phyloP scores from a whole-genome alignment of 2,888 invertebrate genomes.

The Acanthoscelides obtectus region DNA sequence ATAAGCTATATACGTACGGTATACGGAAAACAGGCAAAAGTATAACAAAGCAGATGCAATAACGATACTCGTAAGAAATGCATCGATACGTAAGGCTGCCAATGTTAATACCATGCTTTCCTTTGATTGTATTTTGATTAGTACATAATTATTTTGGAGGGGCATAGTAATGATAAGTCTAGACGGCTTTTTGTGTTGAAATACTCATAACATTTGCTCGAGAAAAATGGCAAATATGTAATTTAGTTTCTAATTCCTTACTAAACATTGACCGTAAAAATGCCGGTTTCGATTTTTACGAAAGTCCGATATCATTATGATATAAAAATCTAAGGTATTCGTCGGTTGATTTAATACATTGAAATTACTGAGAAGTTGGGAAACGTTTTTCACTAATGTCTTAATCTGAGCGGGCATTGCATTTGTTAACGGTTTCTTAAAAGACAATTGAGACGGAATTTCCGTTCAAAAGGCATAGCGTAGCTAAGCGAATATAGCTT shows the following conservation, averaged over 20 bases:
- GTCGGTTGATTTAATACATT: background rate
- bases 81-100: constrained; percentile 11
- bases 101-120: constrained; percentile 17
- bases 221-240: background rate
- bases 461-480: too few relatives aligned
- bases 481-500: too few relatives aligned
- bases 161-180: background rate
- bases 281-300: background rate
- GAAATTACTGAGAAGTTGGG: background rate
- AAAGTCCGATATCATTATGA: background rate
- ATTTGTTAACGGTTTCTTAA: background rate
- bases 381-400: background rate
- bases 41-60: constrained; percentile 4
- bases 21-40: background rate
- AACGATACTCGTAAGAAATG: constrained; percentile 9
- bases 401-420: background rate
- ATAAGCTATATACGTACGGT: background rate
- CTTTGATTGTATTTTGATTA: constrained; percentile 3
- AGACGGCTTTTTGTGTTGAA: background rate
- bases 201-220: background rate
- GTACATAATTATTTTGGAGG: background rate
- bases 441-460: too few relatives aligned
- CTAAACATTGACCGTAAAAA: background rate
- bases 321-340: background rate
- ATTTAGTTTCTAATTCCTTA: background rate